These are phyloP conservation scores for Gracilinanus agilis DNA, from an alignment of 2,113 vertebrate species.

Conservation along the genomic window DNA sequence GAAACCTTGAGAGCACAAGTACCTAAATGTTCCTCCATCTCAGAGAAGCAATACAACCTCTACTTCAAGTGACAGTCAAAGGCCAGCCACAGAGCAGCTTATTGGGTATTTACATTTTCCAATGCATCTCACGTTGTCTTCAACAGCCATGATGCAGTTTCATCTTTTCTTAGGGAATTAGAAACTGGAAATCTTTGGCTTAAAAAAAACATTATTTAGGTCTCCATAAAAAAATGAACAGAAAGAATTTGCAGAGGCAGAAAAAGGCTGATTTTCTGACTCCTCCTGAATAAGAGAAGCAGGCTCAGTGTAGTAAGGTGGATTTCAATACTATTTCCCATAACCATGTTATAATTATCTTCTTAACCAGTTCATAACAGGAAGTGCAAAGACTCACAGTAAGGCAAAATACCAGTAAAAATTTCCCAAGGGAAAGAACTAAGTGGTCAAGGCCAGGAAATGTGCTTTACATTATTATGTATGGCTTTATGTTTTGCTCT, in stretches of 20 bases:
- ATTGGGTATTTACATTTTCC: constrained; percentile 23
- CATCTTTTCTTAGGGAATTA: not conserved
- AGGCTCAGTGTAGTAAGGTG: constrained; percentile 45
- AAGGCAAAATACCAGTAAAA: constrained; percentile 81
- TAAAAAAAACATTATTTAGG: not conserved
- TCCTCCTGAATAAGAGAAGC: constrained; percentile 28
- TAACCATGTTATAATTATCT: constrained; percentile 75
- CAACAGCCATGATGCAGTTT: not conserved
- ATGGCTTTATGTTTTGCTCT: constrained; percentile 57
- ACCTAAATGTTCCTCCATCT: constrained; percentile 48
- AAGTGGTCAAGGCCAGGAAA: constrained; percentile 79
- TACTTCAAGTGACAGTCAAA: not conserved
- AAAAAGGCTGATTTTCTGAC: constrained; percentile 3
- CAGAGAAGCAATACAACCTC: constrained; percentile 22
- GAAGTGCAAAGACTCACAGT: constrained; percentile 74
- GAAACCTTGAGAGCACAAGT: constrained; percentile 51
- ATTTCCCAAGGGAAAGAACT: constrained; percentile 77
- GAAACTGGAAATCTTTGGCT: constrained; percentile 40
- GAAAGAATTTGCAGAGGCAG: not conserved
- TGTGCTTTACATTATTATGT: constrained; percentile 67
- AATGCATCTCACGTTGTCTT: constrained; percentile 9
- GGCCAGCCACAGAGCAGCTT: constrained; percentile 31
- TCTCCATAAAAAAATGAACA: constrained; percentile 21
- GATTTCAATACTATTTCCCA: constrained; percentile 74
- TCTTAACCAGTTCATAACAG: constrained; percentile 81